phyloP scores from a whole-genome alignment of 2,113 vertebrate genomes.

The Cyprinodon brontotheroides region DNA sequence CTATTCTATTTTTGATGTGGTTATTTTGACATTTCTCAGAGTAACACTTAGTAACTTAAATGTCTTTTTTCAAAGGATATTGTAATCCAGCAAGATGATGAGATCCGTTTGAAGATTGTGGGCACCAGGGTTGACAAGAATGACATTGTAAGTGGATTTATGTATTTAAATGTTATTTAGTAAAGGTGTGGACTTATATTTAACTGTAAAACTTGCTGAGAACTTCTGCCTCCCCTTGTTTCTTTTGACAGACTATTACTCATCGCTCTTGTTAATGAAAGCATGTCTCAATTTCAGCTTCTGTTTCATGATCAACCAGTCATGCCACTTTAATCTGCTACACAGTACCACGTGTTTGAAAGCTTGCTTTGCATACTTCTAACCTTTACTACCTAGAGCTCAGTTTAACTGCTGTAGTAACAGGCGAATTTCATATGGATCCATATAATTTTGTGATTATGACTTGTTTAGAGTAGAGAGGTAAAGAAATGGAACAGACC shows the following conservation, averaged over 20 bases:
- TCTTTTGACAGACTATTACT: too few species aligned
- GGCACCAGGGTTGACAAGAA: slow-evolving; percentile 94
- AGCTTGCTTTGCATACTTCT: background rate
- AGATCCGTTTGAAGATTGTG: slow-evolving; percentile 93
- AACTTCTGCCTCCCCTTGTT: too few species aligned
- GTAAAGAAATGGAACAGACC: background rate
- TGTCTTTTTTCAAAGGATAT: slow-evolving; percentile 81
- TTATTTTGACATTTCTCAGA: background rate
- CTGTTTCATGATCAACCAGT: background rate
- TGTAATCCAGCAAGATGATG: slow-evolving; percentile 92
- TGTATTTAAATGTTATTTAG: background rate
- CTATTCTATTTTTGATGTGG: too few species aligned
- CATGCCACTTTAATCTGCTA: too few species aligned
- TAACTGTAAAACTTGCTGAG: background rate
- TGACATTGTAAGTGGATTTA: slow-evolving; percentile 85
- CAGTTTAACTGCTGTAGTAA: background rate
- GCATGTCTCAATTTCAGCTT: background rate
- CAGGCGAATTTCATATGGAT: background rate
- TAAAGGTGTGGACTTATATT: background rate
- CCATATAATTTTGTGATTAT: background rate
- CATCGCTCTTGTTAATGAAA: too few species aligned
- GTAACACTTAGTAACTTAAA: background rate
- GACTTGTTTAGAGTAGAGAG: background rate
- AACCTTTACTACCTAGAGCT: background rate
- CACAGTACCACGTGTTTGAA: background rate